phyloP scores from a whole-genome alignment of 2,113 vertebrate genomes.

The Cranoglanis bouderius region DNA sequence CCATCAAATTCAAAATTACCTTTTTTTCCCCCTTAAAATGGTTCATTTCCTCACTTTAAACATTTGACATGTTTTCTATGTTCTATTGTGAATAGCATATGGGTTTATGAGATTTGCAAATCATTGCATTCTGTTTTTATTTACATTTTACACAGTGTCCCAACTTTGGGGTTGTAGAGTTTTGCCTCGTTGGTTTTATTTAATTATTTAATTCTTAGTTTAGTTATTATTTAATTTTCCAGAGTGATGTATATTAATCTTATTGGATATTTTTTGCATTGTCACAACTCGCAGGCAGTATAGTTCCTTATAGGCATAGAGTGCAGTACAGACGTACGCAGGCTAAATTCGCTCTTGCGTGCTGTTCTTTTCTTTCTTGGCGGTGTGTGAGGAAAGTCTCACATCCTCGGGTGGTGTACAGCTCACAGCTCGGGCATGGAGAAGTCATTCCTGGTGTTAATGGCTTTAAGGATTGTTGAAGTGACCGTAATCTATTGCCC shows the following conservation, averaged over 20 bases:
- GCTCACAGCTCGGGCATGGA: slow-evolving; percentile 8
- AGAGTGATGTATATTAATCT: neutral
- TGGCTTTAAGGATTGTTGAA: slow-evolving; percentile 5
- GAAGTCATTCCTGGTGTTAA: slow-evolving; percentile 18
- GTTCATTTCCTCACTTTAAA: no score
- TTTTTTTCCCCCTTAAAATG: no score
- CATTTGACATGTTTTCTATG: no score
- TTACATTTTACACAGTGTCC: no score
- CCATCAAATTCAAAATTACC: no score
- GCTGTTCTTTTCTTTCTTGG: neutral
- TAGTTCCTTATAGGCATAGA: neutral
- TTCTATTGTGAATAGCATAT: no score
- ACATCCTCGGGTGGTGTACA: neutral
- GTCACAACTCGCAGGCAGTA: neutral
- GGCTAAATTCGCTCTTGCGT: neutral
- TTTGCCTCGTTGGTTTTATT: neutral
- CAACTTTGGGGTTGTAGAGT: no score
- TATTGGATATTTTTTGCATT: neutral
- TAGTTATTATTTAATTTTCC: neutral
- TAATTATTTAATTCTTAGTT: neutral
- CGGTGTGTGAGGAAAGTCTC: slow-evolving; percentile 1
- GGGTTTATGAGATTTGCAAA: no score
- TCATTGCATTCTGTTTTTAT: no score
- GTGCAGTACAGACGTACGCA: neutral
- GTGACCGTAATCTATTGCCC: neutral